These are phyloP conservation scores for Pardalotus punctatus DNA, from an alignment of 2,113 vertebrate species.

Conservation along the genomic window DNA sequence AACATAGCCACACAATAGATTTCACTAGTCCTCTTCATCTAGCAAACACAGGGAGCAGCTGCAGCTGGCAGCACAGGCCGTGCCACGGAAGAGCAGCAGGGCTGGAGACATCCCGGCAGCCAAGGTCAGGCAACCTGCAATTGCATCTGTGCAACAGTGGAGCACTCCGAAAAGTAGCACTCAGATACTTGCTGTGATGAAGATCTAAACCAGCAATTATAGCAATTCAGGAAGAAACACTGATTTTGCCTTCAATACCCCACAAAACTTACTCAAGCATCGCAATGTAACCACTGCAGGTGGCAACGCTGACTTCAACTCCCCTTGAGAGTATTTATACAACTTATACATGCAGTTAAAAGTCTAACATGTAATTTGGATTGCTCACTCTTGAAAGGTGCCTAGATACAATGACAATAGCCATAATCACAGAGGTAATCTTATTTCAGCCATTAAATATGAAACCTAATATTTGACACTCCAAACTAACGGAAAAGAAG, in stretches of 20 bases:
- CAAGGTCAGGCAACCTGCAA: neutral
- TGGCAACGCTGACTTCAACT: neutral
- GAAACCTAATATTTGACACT: neutral
- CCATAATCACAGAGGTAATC: neutral
- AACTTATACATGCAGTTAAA: neutral
- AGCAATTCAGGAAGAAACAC: neutral
- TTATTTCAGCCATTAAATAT: neutral
- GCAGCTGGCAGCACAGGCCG: fast-evolving
- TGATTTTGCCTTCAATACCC: neutral
- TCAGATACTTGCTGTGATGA: neutral
- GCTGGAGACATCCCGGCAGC: neutral
- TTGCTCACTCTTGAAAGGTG: neutral
- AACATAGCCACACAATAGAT: neutral
- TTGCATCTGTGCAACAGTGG: fast-evolving
- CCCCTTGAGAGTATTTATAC: neutral
- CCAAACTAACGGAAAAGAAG: neutral
- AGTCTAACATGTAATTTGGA: neutral
- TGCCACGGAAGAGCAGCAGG: neutral
- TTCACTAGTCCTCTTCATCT: neutral
- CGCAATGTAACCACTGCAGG: neutral
- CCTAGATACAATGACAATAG: neutral
- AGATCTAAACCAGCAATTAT: neutral
- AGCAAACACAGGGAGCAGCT: neutral
- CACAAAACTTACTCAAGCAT: neutral
- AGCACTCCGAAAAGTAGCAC: neutral